Evolutionary conservation across 1,140 invertebrate genomes (phyloP).

Genomic region (Mizuhopecten yessoensis): DNA sequence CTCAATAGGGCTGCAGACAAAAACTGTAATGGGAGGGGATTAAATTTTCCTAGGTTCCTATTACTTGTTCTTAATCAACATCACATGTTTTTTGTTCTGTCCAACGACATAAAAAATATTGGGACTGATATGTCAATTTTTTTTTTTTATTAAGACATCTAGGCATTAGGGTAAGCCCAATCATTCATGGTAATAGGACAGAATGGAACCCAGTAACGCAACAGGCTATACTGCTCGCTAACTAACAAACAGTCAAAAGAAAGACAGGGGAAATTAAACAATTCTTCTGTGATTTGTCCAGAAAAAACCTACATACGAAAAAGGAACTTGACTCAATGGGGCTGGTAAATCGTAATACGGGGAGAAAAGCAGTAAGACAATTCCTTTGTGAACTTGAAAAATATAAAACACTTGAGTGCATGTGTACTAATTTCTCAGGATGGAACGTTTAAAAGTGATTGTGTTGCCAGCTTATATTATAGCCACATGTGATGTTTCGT

Average conservation of each 20-base stretch:
- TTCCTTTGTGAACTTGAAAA: not conserved
- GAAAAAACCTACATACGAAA: not conserved
- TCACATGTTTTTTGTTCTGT: slow-evolving; percentile 26
- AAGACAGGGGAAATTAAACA: not conserved
- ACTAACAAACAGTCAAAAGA: not conserved
- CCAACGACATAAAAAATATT: not conserved
- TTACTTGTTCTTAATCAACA: slow-evolving; percentile 13
- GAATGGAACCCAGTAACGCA: not conserved
- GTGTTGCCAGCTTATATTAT: not conserved
- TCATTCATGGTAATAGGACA: not conserved
- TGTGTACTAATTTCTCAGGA: not conserved
- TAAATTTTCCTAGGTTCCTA: not conserved
- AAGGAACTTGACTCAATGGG: not conserved
- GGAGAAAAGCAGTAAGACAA: not conserved
- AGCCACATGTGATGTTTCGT: not conserved
- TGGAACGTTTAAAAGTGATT: not conserved
- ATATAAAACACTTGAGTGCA: not conserved
- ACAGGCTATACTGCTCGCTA: not conserved
- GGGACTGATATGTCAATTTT: not conserved
- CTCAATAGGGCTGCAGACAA: slow-evolving; percentile 11
- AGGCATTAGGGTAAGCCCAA: not conserved
- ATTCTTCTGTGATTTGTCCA: not conserved
- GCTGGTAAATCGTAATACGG: not conserved
- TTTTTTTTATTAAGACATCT: not conserved
- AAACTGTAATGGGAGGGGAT: not conserved